Conservation (phyloP, 2,888 invertebrate genomes). For the Amphipyra berbera region DNA sequence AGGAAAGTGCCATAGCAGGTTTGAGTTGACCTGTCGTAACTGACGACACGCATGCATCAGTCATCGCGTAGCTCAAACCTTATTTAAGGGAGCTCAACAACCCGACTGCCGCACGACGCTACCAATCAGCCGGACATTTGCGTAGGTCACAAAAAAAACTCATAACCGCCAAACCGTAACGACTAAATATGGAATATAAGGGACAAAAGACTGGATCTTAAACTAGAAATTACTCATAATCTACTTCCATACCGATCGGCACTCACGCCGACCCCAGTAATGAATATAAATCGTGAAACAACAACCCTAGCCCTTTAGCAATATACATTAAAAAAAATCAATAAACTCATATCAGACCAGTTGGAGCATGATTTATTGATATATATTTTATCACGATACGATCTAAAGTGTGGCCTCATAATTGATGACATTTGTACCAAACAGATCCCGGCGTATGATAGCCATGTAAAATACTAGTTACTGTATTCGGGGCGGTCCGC, state of each 20-base stretch:
- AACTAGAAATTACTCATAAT: conserved; percentile 20
- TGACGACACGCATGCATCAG: no score
- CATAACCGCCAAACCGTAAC: no score
- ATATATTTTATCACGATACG: conserved; percentile 86
- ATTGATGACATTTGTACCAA: conserved; percentile 85
- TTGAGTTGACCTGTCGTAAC: no score
- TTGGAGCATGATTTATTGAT: conserved; percentile 86
- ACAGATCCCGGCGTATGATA: conserved; percentile 65
- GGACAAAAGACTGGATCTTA: not conserved
- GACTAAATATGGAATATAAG: no score
- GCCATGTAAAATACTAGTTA: conserved; percentile 42
- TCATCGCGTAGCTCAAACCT: no score
- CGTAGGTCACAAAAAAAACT: no score
- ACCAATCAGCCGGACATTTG: no score
- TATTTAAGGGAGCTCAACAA: no score
- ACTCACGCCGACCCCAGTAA: conserved; percentile 66
- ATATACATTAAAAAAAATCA: conserved; percentile 87
- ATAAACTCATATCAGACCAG: conserved; percentile 82
- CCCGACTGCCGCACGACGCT: no score
- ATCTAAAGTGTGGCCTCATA: conserved; percentile 86
- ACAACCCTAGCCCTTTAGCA: conserved; percentile 83
- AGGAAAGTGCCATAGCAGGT: no score
- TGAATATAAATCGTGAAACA: conserved; percentile 86
- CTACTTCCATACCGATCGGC: conserved; percentile 46
- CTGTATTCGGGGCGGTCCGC: conserved; percentile 62